These are phyloP conservation scores for Plagodis pulveraria DNA, from an alignment of 2,888 invertebrate species.

Conservation along the genomic window DNA sequence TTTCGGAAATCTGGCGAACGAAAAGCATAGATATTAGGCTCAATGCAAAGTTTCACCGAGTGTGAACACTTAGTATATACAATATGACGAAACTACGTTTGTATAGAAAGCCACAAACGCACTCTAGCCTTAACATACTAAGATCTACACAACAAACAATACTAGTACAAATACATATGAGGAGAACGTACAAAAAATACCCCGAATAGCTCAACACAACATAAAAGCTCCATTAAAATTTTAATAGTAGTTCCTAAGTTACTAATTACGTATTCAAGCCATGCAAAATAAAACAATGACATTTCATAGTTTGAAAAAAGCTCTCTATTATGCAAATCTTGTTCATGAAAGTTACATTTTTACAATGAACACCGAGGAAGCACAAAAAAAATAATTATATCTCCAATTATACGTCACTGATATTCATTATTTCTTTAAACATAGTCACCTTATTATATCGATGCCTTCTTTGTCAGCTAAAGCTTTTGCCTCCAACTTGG, in stretches of 20 bases:
- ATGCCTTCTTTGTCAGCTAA: conserved; percentile 30
- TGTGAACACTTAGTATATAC: too few relatives aligned
- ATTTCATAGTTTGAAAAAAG: conserved; percentile 34
- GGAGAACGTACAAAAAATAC: conserved; percentile 11
- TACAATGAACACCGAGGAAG: conserved; percentile 21
- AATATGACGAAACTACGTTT: too few relatives aligned
- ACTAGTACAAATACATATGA: conserved; percentile 9
- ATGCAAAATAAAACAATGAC: conserved; percentile 39
- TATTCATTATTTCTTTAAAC: too few relatives aligned
- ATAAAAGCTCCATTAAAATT: conserved; percentile 18
- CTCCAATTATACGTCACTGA: conserved; percentile 28
- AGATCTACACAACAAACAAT: neutral
- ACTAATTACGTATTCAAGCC: conserved; percentile 31
- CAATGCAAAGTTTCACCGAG: too few relatives aligned
- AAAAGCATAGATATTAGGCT: too few relatives aligned
- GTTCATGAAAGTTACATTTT: conserved; percentile 24
- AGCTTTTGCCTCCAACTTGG: conserved; percentile 30
- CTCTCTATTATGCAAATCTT: conserved; percentile 32
- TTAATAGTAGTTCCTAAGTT: conserved; percentile 24
- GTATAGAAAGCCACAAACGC: too few relatives aligned
- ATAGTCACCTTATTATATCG: too few relatives aligned
- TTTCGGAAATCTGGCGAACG: too few relatives aligned
- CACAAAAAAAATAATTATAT: conserved; percentile 22
- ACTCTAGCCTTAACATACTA: too few relatives aligned
- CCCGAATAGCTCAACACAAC: conserved; percentile 17